Conservation (phyloP, 2,113 vertebrate genomes). For the Leucoraja erinaceus region DNA sequence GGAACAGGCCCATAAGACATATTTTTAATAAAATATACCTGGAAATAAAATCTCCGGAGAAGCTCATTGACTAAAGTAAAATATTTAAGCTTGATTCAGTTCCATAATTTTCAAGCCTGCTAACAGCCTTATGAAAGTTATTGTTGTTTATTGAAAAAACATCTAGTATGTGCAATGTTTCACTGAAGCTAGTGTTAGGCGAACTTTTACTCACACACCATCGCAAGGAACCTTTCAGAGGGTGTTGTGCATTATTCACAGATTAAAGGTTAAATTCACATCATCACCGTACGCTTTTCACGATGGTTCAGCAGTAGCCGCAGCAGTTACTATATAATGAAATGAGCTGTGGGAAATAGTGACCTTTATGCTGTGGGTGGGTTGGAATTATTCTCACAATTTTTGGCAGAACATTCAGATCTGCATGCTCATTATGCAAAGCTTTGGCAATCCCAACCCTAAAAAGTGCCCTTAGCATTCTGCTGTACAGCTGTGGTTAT, state of each 20-base stretch:
- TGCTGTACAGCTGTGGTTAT: constrained; percentile 1
- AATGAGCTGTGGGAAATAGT: constrained; percentile 31
- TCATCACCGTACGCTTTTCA: constrained; percentile 19
- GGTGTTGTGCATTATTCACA: constrained; percentile 17
- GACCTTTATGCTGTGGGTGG: constrained; percentile 35
- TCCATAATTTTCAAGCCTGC: not conserved
- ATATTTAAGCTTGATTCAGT: not conserved
- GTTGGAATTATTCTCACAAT: constrained; percentile 13
- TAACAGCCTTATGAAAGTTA: constrained; percentile 29
- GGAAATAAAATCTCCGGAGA: not conserved
- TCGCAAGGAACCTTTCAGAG: not conserved
- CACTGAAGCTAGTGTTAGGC: not conserved
- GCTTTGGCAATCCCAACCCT: not conserved
- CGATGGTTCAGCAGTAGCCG: constrained; percentile 20
- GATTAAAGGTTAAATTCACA: constrained; percentile 37
- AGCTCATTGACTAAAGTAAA: not conserved
- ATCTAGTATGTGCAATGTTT: not conserved
- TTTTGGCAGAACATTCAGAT: constrained; percentile 26
- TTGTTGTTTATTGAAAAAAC: not conserved
- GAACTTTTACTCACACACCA: not conserved
- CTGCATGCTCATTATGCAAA: constrained; percentile 15
- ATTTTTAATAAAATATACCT: not conserved
- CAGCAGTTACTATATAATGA: constrained; percentile 33
- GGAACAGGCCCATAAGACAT: not conserved
- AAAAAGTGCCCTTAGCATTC: constrained; percentile 19